Conservation (phyloP, 2,113 vertebrate genomes). For the Diadophis punctatus region DNA sequence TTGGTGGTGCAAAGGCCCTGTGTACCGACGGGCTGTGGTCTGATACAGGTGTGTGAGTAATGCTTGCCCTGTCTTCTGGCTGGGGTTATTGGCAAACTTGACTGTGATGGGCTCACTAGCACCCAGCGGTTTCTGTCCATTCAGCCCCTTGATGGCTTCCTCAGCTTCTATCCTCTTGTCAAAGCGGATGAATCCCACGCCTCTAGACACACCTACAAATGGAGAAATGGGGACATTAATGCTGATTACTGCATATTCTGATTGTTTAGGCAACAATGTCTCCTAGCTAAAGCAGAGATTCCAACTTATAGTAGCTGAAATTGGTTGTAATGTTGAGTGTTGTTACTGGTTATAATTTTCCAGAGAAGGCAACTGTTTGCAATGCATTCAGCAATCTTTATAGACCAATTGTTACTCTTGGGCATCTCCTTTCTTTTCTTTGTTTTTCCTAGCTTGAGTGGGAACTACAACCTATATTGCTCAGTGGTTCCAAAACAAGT, state of each 20-base stretch:
- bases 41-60: slow-evolving; percentile 94
- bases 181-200: slow-evolving; percentile 95
- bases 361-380: not conserved
- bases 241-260: not conserved
- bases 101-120: slow-evolving; percentile 92
- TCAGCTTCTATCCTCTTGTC: slow-evolving; percentile 95
- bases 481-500: not conserved
- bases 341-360: not conserved
- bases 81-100: slow-evolving; percentile 96
- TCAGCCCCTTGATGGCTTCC: slow-evolving; percentile 94
- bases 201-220: slow-evolving; percentile 85
- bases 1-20: slow-evolving; percentile 88
- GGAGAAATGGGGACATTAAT: not conserved
- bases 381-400: not conserved
- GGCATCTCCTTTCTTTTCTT: not conserved
- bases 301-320: not conserved
- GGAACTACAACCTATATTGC: not conserved
- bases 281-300: not conserved
- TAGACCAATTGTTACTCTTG: not conserved
- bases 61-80: slow-evolving; percentile 92
- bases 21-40: slow-evolving; percentile 86
- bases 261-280: not conserved
- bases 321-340: not conserved
- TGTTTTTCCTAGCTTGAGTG: not conserved
- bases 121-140: slow-evolving; percentile 91